These are phyloP conservation scores for Eubasilissa splendida DNA, from an alignment of 2,888 invertebrate genomes.

Conservation along the genomic window DNA sequence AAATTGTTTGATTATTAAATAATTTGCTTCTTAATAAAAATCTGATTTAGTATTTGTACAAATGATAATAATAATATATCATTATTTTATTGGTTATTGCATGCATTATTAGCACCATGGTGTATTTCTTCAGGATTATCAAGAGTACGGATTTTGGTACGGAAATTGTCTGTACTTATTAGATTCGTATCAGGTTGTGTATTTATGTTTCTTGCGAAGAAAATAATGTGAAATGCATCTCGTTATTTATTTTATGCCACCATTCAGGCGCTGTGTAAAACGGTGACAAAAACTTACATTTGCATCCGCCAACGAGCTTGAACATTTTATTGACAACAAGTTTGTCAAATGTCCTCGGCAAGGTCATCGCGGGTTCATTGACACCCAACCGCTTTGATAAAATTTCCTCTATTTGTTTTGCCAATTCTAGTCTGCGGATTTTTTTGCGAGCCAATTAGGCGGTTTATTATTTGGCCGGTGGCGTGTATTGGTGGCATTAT, in stretches of 20 bases:
- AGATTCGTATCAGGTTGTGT: too few relatives aligned
- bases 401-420: not conserved
- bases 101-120: too few relatives aligned
- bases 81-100: too few relatives aligned
- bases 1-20: too few relatives aligned
- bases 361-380: constrained; percentile 20
- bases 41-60: too few relatives aligned
- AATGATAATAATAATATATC: too few relatives aligned
- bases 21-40: too few relatives aligned
- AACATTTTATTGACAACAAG: not conserved
- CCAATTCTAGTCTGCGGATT: not conserved
- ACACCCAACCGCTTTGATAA: not conserved
- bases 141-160: too few relatives aligned
- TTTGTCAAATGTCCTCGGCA: constrained; percentile 16
- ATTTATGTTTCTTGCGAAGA: too few relatives aligned
- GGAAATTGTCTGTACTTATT: too few relatives aligned
- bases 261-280: not conserved
- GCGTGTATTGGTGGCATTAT: not conserved
- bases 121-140: too few relatives aligned
- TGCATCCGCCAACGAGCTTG: not conserved
- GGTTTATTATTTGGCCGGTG: constrained; percentile 33
- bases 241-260: not conserved
- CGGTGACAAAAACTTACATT: not conserved
- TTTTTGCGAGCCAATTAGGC: constrained; percentile 39
- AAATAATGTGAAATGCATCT: too few relatives aligned